phyloP scores from a whole-genome alignment of 2,888 invertebrate species.

The Cheilosia vernalis region DNA sequence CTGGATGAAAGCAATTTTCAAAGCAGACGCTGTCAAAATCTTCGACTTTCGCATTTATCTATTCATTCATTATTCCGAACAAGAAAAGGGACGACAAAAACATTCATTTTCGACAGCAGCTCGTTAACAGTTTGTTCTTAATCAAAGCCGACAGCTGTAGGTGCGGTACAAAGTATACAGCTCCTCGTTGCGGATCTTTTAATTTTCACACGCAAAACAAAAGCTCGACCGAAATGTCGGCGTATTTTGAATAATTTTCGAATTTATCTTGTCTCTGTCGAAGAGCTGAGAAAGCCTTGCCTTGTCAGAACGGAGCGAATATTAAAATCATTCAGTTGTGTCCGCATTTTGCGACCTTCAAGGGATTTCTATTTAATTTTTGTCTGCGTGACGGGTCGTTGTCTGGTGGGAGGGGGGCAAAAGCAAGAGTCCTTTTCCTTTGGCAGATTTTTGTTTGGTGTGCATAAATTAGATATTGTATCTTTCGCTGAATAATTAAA shows the following conservation, averaged over 20 bases:
- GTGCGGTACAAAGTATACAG: too few species aligned
- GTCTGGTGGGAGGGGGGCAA: too few species aligned
- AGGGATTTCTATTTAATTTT: slow-evolving; percentile 37
- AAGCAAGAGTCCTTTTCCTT: neutral
- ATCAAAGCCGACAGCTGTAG: slow-evolving; percentile 52
- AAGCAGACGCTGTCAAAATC: slow-evolving; percentile 43
- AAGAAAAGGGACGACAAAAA: slow-evolving; percentile 65
- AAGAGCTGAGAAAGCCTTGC: neutral
- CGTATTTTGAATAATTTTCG: slow-evolving; percentile 71
- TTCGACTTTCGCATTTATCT: slow-evolving; percentile 34
- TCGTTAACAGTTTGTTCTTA: slow-evolving; percentile 66
- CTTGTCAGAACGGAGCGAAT: slow-evolving; percentile 1
- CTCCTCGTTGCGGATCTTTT: slow-evolving; percentile 40
- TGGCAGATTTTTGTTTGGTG: neutral
- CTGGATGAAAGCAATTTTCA: neutral
- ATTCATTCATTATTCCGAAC: slow-evolving; percentile 58
- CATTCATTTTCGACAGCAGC: slow-evolving; percentile 61
- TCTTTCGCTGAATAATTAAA: slow-evolving; percentile 64
- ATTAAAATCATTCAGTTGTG: slow-evolving; percentile 15
- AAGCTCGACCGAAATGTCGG: slow-evolving; percentile 25
- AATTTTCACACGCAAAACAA: slow-evolving; percentile 49
- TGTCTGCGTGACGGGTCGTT: slow-evolving; percentile 2
- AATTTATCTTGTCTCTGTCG: slow-evolving; percentile 59
- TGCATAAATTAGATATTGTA: slow-evolving; percentile 49
- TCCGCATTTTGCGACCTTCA: slow-evolving; percentile 31